Evolutionary conservation across 2,113 vertebrate genomes (phyloP).

Genomic region (Campylorhamphus procurvoides): DNA sequence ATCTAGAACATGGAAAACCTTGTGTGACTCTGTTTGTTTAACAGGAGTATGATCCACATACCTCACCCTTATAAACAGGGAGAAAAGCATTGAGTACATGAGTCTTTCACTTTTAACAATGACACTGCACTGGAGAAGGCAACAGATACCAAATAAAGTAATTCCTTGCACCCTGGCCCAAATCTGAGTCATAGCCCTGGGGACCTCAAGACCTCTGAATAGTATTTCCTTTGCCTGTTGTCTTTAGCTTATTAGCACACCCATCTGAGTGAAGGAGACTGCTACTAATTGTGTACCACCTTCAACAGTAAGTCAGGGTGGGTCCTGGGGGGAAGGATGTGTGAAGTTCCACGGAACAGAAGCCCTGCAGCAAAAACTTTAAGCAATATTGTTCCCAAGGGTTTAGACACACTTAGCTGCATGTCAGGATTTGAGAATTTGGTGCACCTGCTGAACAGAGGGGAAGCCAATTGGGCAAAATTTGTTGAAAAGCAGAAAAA

Average conservation of each 20-base stretch:
- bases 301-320: background rate
- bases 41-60: background rate
- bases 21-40: background rate
- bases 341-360: background rate
- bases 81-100: background rate
- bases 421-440: background rate
- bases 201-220: slow-evolving; percentile 21
- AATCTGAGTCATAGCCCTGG: slow-evolving; percentile 53
- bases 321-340: slow-evolving; percentile 7
- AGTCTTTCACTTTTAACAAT: background rate
- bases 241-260: slow-evolving; percentile 42
- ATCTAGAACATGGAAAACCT: slow-evolving; percentile 1
- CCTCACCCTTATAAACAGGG: background rate
- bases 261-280: background rate
- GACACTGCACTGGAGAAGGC: background rate
- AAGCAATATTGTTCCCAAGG: background rate
- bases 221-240: slow-evolving; percentile 42
- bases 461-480: background rate
- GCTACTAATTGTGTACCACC: background rate
- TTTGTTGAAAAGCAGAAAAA: background rate
- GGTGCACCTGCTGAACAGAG: background rate
- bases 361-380: background rate
- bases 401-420: background rate
- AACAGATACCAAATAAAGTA: slow-evolving; percentile 49
- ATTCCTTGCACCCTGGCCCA: slow-evolving; percentile 37